phyloP scores from a whole-genome alignment of 2,888 invertebrate species.

The Mimachlamys varia region DNA sequence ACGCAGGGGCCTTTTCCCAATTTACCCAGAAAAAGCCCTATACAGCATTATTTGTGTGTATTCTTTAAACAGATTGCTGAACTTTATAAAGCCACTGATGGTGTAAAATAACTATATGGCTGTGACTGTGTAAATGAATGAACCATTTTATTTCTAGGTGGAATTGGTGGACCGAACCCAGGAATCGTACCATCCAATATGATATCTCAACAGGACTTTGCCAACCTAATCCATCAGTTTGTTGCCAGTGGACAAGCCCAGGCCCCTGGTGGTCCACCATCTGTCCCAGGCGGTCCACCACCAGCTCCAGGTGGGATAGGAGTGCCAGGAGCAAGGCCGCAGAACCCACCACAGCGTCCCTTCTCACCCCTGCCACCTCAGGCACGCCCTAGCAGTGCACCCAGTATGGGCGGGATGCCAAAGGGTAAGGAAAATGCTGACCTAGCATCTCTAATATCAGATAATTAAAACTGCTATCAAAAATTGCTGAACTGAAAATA shows the following conservation, averaged over 20 bases:
- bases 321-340: slow-evolving; percentile 54
- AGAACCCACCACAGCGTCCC: slow-evolving; percentile 61
- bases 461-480: too few species aligned
- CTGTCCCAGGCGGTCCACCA: slow-evolving; percentile 48
- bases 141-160: slow-evolving; percentile 42
- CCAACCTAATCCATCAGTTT: slow-evolving; percentile 64
- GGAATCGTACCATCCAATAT: slow-evolving; percentile 56
- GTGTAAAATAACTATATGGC: too few species aligned
- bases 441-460: too few species aligned
- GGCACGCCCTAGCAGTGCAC: slow-evolving; percentile 77
- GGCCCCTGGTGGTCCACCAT: slow-evolving; percentile 51
- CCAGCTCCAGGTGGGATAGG: slow-evolving; percentile 47
- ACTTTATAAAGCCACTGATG: too few species aligned
- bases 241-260: slow-evolving; percentile 61
- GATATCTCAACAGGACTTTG: slow-evolving; percentile 62
- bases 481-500: too few species aligned
- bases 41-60: too few species aligned
- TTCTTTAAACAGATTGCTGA: too few species aligned
- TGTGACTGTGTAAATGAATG: neutral
- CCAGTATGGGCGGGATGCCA: slow-evolving; percentile 74
- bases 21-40: too few species aligned
- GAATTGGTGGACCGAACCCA: slow-evolving; percentile 55
- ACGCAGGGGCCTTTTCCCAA: too few species aligned
- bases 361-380: slow-evolving; percentile 70
- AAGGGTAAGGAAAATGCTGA: slow-evolving; percentile 67